Evolutionary conservation across 2,888 invertebrate species (phyloP), one percentile per base, ranked within the genome.

Genomic region (Pandemis heparana): DNA sequence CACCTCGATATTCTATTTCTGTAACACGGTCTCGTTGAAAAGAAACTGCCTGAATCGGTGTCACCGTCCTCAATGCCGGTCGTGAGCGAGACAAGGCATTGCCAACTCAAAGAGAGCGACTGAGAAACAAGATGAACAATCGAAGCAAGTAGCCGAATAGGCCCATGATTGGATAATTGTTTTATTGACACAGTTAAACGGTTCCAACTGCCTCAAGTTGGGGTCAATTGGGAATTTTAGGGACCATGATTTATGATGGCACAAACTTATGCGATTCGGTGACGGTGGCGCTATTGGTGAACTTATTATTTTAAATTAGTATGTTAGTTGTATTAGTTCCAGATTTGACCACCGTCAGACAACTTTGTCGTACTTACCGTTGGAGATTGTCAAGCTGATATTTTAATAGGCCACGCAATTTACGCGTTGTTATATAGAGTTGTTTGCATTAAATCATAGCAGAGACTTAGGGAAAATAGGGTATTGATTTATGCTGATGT

Each of bases 141-240:
- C 88, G 83, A 80, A 89, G 89, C 89, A 90, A 93, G 92, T 92
- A 92, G 91, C 86, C 89, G 91, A 93, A 92, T 93, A 92, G 92
- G 85, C 84, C 82, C 88, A 91, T 91, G 92, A 94, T 94, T 94
- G 94, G 94, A 91, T 93, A 94, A 94, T 94, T 93, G 91, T 92
- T 92, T 91, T 92, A 93, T 93, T 93, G 93, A 91, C 91, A 91
- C 87, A 88, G 87, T 88, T 90, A 90, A 92, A 89, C 86, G 87
- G 82, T 89, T 87, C 86, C 86, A 80, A 85, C 82, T 79, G 83
- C 81, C 83, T 18, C 43, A 9, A 46, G 43, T 63, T n/a, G 43
- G 63, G 51, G 65, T 46, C 83, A 81, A 80, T 81, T 82, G 85
- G 79, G 59, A 85, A 87, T 86, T 83, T 82, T 83, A 80, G 77